phyloP scores from a whole-genome alignment of 2,113 vertebrate genomes.

The Anolis sagrei region DNA sequence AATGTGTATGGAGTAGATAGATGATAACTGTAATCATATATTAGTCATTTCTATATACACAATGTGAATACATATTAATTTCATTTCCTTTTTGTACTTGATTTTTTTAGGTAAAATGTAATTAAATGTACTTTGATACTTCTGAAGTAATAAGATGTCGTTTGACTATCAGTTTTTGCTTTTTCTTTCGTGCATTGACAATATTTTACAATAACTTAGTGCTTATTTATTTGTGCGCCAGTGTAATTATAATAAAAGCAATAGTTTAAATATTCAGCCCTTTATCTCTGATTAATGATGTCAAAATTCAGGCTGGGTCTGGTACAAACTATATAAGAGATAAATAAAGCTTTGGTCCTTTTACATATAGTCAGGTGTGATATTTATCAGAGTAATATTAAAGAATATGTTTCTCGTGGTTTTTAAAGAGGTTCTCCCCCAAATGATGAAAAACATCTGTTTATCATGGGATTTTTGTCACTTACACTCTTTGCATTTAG shows the following conservation, averaged over 20 bases:
- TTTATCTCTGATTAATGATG: conserved; percentile 49
- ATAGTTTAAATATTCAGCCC: conserved; percentile 81
- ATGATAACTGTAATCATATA: conserved; percentile 81
- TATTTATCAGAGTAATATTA: not conserved
- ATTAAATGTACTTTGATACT: conserved; percentile 88
- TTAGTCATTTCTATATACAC: conserved; percentile 82
- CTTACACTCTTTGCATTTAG: too few relatives aligned
- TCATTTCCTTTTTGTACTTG: conserved; percentile 86
- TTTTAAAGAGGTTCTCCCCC: not conserved
- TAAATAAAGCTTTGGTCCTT: conserved; percentile 43
- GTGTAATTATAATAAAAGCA: conserved; percentile 88
- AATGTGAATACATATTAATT: conserved; percentile 80
- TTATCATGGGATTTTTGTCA: too few relatives aligned
- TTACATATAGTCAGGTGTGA: conserved; percentile 39
- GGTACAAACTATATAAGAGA: conserved; percentile 27
- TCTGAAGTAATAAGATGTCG: conserved; percentile 83
- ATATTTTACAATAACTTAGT: conserved; percentile 86
- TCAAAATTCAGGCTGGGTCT: not conserved
- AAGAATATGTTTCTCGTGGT: not conserved
- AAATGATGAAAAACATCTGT: too few relatives aligned
- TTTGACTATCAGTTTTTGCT: conserved; percentile 79
- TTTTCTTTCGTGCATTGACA: conserved; percentile 85
- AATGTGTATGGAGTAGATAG: conserved; percentile 79
- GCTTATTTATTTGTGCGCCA: conserved; percentile 86
- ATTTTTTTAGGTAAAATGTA: conserved; percentile 84